Evolutionary conservation across 2,888 invertebrate genomes (phyloP), one percentile per base, ranked within the genome.

Genomic region (Schizaphis graminum): DNA sequence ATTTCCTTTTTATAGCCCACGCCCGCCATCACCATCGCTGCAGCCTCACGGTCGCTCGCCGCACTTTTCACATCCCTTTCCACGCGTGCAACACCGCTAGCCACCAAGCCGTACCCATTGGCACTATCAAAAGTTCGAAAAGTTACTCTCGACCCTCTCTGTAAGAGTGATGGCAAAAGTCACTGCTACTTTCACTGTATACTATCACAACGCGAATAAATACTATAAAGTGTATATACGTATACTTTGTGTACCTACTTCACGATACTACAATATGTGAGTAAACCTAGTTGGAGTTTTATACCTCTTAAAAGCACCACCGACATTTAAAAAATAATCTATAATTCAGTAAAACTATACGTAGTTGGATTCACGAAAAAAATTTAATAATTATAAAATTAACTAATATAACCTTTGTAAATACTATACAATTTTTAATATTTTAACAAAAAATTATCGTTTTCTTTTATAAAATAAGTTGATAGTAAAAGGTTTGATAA

Each of bases 1-100:
- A 90, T 90, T 90, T 90, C 90, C 90, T 90, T 90, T 90, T 47
- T 67, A 90, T 47, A 67, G 57, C 89, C 16, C 35, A 7, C 24
- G 11, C 24, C 35, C 49, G 13, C 56, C 56, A 3, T 47, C 86
- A 10, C 28, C 44, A 26, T 67, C 28, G 77, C 77, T 16, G 44
- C 47, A 44, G 44, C 86, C 86, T 44, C 86, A 41, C 28, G 47
- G 67, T 77, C 67, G 35, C 35, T 77, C n/a, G 21, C 77, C 35
- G 35, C 35, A 77, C 35, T 77, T 77, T 77, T 77, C 77, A 41
- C 35, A 77, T 77, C 77, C 77, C 35, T 77, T 77, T 8, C 77
- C 21, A 1, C 77, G 35, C 21, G 8, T 35, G 35, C 77, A 35
- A 77, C 21, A 77, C 77, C n/a, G 28, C 67, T n/a, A 0, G 28